A percentile compares a stretch with the other conserved stretches of the same genome.
These are phyloP conservation scores for Drosophila baimaii DNA, from an alignment of 1,140 invertebrate genomes.

Conservation along the genomic window DNA sequence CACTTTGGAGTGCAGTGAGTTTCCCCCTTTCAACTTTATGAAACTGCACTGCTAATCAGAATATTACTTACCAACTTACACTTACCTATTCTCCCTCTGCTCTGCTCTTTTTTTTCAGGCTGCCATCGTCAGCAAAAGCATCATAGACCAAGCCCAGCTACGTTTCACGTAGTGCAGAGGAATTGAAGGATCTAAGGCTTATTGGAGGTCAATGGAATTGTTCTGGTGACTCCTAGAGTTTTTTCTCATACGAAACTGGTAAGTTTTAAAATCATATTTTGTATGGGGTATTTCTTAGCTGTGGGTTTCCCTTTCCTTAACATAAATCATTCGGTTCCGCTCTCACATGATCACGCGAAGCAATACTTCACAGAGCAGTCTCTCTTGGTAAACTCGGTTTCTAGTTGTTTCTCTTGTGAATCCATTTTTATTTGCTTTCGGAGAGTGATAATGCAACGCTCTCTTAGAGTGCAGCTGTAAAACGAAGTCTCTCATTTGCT, in stretches of 20 bases:
- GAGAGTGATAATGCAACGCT: too few relatives aligned
- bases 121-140: conserved; percentile 1
- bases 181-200: background rate
- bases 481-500: too few relatives aligned
- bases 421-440: too few relatives aligned
- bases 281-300: too few relatives aligned
- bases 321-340: too few relatives aligned
- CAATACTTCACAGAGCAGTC: too few relatives aligned
- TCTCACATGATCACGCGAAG: too few relatives aligned
- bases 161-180: background rate
- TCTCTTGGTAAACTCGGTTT: too few relatives aligned
- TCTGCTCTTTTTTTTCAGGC: conserved; percentile 3
- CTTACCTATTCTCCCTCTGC: background rate
- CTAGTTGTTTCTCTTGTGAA: too few relatives aligned
- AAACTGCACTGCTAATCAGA: conserved; percentile 4
- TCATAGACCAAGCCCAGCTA: background rate
- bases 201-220: background rate
- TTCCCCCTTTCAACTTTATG: background rate
- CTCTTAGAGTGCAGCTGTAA: too few relatives aligned
- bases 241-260: background rate
- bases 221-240: too few relatives aligned
- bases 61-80: background rate
- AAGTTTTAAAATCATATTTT: background rate
- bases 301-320: background rate
- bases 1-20: conserved; percentile 13